These are phyloP conservation scores for Trematomus bernacchii DNA, from an alignment of 2,797 vertebrate species.

Conservation along the genomic window DNA sequence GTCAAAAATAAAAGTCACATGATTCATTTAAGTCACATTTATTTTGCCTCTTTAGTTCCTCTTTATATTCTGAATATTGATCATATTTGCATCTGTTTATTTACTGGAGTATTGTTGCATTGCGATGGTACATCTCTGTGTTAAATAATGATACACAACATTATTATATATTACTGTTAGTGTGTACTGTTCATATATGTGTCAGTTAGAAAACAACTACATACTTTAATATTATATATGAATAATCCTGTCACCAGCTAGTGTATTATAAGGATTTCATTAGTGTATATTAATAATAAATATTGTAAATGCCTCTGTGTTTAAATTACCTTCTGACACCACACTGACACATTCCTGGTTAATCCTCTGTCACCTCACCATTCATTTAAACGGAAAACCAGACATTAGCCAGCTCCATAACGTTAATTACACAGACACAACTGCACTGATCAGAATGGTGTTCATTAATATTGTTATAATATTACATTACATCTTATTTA, in stretches of 20 bases:
- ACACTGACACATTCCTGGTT: not conserved
- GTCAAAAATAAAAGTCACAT: constrained; percentile 30
- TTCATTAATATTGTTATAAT: not conserved
- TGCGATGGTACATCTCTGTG: too few species aligned
- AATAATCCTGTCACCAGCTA: not conserved
- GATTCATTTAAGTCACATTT: not conserved
- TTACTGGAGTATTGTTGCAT: too few species aligned
- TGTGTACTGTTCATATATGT: too few species aligned
- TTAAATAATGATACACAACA: too few species aligned
- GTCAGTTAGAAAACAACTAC: not conserved
- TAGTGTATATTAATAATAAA: too few species aligned
- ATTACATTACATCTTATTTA: not conserved
- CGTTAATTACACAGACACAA: not conserved
- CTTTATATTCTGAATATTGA: too few species aligned
- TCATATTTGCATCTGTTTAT: too few species aligned
- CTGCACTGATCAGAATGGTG: rapidly evolving
- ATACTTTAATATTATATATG: not conserved
- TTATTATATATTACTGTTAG: too few species aligned
- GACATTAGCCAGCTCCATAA: not conserved
- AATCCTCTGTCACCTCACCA: not conserved
- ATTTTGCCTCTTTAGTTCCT: too few species aligned
- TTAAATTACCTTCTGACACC: not conserved
- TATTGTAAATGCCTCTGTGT: not conserved
- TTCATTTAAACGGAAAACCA: not conserved
- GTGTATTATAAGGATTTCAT: not conserved